Evolutionary conservation across 2,888 invertebrate genomes (phyloP).

Genomic region (Epirrhoe alternata): DNA sequence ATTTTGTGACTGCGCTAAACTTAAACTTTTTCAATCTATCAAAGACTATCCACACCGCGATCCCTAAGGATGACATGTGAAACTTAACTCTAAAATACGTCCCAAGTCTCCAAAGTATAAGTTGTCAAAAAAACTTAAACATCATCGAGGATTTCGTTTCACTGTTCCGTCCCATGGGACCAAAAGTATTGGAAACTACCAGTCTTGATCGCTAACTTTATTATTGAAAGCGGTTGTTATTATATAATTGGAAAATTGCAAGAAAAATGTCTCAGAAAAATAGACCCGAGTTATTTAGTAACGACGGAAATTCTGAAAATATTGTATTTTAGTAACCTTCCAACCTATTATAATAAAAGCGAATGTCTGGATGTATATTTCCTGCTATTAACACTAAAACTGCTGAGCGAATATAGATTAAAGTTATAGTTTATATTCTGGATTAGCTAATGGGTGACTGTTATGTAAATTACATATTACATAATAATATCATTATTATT

Average conservation of each 20-base stretch:
- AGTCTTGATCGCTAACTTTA: slow-evolving; percentile 3
- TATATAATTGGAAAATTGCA: neutral
- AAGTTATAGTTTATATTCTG: too few species aligned
- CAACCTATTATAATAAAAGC: neutral
- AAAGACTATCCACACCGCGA: too few species aligned
- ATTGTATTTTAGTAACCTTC: neutral
- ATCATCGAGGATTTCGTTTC: slow-evolving; percentile 22
- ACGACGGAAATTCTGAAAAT: neutral
- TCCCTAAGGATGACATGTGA: too few species aligned
- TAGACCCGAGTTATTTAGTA: neutral
- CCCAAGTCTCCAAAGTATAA: neutral
- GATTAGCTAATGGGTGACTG: too few species aligned
- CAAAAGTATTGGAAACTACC: neutral
- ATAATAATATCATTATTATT: too few species aligned
- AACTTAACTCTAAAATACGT: too few species aligned
- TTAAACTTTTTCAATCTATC: too few species aligned
- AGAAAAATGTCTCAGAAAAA: neutral
- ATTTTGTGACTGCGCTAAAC: too few species aligned
- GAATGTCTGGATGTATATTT: too few species aligned
- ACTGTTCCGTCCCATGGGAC: slow-evolving; percentile 21
- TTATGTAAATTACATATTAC: too few species aligned
- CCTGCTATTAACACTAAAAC: too few species aligned
- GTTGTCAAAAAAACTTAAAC: neutral
- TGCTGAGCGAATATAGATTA: too few species aligned
- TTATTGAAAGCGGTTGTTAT: slow-evolving; percentile 10